A percentile compares a stretch with the other conserved stretches of the same genome.
phyloP scores from a whole-genome alignment of 2,113 vertebrate genomes.

The Brevimyrus niger region DNA sequence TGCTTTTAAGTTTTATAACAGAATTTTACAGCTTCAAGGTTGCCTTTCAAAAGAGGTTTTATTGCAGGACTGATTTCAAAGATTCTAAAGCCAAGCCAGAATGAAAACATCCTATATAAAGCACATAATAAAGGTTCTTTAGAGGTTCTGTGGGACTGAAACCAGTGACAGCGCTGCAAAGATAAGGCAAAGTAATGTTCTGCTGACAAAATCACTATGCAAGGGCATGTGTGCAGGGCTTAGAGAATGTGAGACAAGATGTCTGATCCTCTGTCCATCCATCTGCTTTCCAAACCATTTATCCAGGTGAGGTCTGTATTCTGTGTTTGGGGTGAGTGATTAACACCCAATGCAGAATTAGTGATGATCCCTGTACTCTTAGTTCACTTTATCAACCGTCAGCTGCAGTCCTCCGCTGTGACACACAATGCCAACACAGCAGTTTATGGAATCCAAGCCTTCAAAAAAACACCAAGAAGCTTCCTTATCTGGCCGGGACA shows the following conservation, averaged over 20 bases:
- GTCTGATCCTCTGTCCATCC: background rate
- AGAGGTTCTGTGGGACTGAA: background rate
- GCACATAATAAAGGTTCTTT: background rate
- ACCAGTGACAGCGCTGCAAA: background rate
- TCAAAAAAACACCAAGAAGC: background rate
- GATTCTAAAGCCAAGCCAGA: background rate
- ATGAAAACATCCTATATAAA: background rate
- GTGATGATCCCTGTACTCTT: background rate
- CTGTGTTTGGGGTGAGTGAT: background rate
- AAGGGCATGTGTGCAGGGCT: background rate
- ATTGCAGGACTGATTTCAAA: background rate
- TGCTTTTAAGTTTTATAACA: background rate
- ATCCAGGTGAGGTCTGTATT: background rate
- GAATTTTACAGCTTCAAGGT: constrained; percentile 11
- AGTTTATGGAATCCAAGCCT: background rate
- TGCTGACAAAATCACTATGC: background rate
- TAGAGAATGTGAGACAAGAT: background rate
- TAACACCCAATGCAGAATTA: background rate
- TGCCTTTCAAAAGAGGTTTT: background rate
- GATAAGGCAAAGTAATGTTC: background rate
- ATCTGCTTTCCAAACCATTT: background rate
- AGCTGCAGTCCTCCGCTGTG: background rate
- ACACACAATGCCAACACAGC: background rate
- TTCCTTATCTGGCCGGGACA: background rate
- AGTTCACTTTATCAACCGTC: background rate